Evolutionary conservation across 2,113 vertebrate genomes (phyloP).

Genomic region (Silurus glanis): DNA sequence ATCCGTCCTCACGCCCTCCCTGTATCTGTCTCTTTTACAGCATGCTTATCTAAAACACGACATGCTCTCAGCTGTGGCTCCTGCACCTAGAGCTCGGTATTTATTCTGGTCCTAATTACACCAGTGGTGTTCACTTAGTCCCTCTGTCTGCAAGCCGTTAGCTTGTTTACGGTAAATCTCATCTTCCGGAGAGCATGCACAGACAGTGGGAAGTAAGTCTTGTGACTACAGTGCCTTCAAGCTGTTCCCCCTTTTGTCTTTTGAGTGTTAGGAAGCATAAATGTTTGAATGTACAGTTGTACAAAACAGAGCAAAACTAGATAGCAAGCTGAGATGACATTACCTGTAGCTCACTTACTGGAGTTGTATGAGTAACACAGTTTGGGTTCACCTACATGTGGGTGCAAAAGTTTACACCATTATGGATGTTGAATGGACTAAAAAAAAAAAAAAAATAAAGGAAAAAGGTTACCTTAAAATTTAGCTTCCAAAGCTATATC

Average conservation of each 20-base stretch:
- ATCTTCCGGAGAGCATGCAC: conserved; percentile 11
- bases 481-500: background rate
- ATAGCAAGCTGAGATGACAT: background rate
- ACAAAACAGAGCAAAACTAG: background rate
- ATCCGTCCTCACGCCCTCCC: conserved; percentile 36
- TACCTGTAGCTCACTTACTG: background rate
- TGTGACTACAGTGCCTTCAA: conserved; percentile 22
- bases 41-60: conserved; percentile 36
- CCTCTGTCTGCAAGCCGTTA: conserved; percentile 42
- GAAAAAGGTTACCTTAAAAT: background rate
- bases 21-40: conserved; percentile 26
- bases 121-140: conserved; percentile 26
- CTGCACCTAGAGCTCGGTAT: conserved; percentile 19
- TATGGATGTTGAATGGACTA: background rate
- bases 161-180: conserved; percentile 53
- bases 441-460: background rate
- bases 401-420: background rate
- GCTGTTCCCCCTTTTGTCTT: background rate
- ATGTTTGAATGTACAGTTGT: background rate
- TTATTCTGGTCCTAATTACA: conserved; percentile 45
- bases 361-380: background rate
- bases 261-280: background rate
- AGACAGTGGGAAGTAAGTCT: conserved; percentile 35
- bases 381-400: background rate
- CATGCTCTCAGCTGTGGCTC: conserved; percentile 36